Conservation (phyloP, 2,113 vertebrate genomes). For the Lampris megalopsis region DNA sequence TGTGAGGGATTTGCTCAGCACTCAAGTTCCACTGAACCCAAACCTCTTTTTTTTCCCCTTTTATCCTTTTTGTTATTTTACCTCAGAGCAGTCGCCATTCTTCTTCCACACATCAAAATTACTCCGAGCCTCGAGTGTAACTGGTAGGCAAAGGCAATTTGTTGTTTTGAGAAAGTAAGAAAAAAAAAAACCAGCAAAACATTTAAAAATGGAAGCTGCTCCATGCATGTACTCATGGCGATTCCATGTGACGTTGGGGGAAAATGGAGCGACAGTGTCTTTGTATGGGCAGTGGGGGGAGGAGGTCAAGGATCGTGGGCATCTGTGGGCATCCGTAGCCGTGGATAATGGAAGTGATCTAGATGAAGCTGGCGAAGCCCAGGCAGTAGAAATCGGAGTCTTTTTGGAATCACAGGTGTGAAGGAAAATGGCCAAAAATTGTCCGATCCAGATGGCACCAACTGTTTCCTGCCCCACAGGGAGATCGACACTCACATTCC, state of each 20-base stretch:
- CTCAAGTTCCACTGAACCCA: conserved; percentile 38
- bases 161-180: conserved; percentile 32
- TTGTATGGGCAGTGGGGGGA: conserved; percentile 15
- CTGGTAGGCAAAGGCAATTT: conserved; percentile 50
- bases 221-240: conserved; percentile 29
- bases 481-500: background rate
- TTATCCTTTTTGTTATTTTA: conserved; percentile 25
- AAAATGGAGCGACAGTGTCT: conserved; percentile 11
- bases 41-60: conserved; percentile 12
- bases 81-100: conserved; percentile 8
- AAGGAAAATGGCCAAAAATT: background rate
- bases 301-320: conserved; percentile 40
- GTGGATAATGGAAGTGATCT: conserved; percentile 40
- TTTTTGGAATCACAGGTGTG: conserved; percentile 25
- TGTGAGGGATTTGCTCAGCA: conserved; percentile 5
- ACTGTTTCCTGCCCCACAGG: conserved; percentile 1
- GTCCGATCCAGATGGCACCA: background rate
- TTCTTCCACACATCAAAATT: conserved; percentile 16
- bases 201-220: conserved; percentile 11
- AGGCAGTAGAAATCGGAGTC: conserved; percentile 4
- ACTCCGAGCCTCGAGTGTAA: conserved; percentile 20
- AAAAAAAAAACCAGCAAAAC: conserved; percentile 2
- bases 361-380: background rate
- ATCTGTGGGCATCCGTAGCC: conserved; percentile 58
- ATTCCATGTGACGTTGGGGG: conserved; percentile 53